Evolutionary conservation across 1,140 invertebrate species (phyloP), one percentile per base, ranked within the genome.

Genomic region (Wiebesia pumilae): DNA sequence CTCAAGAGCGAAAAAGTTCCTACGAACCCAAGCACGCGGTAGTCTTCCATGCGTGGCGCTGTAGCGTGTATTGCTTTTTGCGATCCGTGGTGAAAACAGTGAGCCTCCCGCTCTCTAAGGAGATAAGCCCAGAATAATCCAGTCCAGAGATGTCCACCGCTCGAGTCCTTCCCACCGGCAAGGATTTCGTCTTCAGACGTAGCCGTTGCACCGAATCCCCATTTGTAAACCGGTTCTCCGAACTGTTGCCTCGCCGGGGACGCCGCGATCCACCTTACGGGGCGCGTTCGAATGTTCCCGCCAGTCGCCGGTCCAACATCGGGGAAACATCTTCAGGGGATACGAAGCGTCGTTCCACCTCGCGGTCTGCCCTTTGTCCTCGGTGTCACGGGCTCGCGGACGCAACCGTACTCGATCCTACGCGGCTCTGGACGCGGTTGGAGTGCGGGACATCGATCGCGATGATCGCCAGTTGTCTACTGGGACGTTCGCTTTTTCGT

Each of bases 381-480:
- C 71, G 38, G 19, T 14, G 6, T 40, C 35, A 33, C 35, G 35
- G 24, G 69, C 35, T 0, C 69, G 35, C 7, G 2, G 19, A 54
- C 16, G 19, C 51, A 12, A n/a, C 51, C 12, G 51, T 6, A 21
- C 7, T 54, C 7, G 19, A 12, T 54, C 51, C 19, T 54, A 21
- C 51, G 58, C 24, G 58, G 58, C 24, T 27, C 58, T 62, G 24
- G 58, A 62, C 58, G 58, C 58, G 24, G 10, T 10, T 3, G 58
- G 24, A 27, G 58, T 27, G 71, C 19, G 67, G 47, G 75, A 75
- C 69, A 62, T 83, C 81, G 43, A 75, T 54, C 83, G 58, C 54
- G 35, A 47, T 40, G 83, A 84, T 84, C 58, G 83, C 77, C 77
- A 80, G 83, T 79, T 65, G 77, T 62, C 75, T 75, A 84, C 83